Base-by-base conservation (phyloP, 1,140 invertebrate species). In the Chlorops oryzae region DNA sequence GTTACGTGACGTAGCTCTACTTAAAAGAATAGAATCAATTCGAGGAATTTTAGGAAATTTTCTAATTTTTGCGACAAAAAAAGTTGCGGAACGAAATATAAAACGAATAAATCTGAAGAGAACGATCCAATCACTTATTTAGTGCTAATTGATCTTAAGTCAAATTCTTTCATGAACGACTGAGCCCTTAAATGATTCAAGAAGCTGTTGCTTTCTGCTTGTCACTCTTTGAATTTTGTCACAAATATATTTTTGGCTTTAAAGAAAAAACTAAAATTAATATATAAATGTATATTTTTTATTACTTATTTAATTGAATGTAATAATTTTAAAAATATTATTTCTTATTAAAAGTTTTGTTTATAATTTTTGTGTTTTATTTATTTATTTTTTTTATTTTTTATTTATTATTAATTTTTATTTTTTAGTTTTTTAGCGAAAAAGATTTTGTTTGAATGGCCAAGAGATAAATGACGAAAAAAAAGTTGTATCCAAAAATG, bases 181-280 rank as follows among this genome's bases (percentile, higher is more conserved):
- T 44, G n/a, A 25, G 27, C 50, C 49, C 53, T 51, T 50, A 15
- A 39, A 18, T 34, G 22, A 49, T 23, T 40, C 38, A 44, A 34
- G 52, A n/a, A 50, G 13, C 50, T 61, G 32, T 20, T 37, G 50
- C 44, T 50, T 48, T 42, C 48, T 20, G 10, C 20, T 57, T 55
- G 53, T 32, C 4, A 28, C 34, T 17, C 24, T 27, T 25, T 17
- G 24, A 44, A 32, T 47, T 46, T 15, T 45, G 25, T n/a, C 18
- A 39, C 15, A 13, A n/a, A 32, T 32, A 39, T 20, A 13, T 15
- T 44, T 41, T 42, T 55, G n/a, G n/a, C n/a, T n/a, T n/a, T n/a
- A n/a, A n/a, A n/a, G n/a, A n/a, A n/a, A n/a, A n/a, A n/a, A 27
- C 47, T 43, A 10, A 51, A 38, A 43, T 25, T 45, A 28, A 25